phyloP scores from a whole-genome alignment of 2,113 vertebrate species.

The Eolophus roseicapilla region DNA sequence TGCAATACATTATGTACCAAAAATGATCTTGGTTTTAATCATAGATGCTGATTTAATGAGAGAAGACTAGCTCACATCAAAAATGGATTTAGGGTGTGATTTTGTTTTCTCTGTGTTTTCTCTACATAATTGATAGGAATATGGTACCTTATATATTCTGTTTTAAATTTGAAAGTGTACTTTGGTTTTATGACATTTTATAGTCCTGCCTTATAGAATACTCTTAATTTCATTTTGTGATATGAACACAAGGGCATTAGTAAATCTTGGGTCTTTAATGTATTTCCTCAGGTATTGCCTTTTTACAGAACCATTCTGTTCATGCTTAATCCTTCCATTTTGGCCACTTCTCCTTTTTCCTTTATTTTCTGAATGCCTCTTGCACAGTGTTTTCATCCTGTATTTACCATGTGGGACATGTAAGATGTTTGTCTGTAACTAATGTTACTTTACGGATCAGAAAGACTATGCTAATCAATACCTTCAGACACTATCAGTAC shows the following conservation, averaged over 20 bases:
- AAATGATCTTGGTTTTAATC: constrained; percentile 97
- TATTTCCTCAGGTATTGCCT: neutral
- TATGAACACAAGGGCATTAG: neutral
- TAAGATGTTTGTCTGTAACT: neutral
- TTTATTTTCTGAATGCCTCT: neutral
- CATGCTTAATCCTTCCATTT: neutral
- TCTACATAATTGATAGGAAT: constrained; percentile 91
- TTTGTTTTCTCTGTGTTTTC: constrained; percentile 87
- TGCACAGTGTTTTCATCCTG: neutral
- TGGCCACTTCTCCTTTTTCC: neutral
- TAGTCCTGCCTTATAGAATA: constrained; percentile 20
- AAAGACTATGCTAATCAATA: constrained; percentile 33
- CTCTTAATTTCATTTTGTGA: neutral
- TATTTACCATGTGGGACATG: neutral
- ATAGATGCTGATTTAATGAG: constrained; percentile 97
- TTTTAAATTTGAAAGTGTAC: constrained; percentile 55
- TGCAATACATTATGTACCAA: constrained; percentile 95
- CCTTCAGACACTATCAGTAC: constrained; percentile 4
- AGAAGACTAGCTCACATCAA: constrained; percentile 91
- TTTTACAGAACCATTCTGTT: neutral
- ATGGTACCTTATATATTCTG: constrained; percentile 69
- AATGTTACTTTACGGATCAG: constrained; percentile 7
- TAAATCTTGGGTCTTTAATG: neutral
- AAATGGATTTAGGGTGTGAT: constrained; percentile 95
- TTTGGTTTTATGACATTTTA: constrained; percentile 56